Percentiles rank a stretch among this genome's conserved stretches.
These are phyloP conservation scores for Teleogryllus occipitalis DNA, from an alignment of 1,140 invertebrate genomes.

Conservation along the genomic window DNA sequence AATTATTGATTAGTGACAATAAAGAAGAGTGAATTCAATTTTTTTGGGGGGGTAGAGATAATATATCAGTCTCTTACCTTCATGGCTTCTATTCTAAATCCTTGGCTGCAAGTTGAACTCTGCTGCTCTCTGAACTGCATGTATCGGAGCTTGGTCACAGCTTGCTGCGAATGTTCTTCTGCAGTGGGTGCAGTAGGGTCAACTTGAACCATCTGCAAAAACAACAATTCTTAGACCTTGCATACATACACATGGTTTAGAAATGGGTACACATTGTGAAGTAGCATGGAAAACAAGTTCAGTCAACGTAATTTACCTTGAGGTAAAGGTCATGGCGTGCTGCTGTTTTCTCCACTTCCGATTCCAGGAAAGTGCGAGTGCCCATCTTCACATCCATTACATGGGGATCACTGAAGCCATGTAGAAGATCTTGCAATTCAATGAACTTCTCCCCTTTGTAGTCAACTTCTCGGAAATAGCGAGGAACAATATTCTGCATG, in stretches of 20 bases:
- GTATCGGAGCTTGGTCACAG: constrained; percentile 87
- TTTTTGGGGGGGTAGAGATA: too few relatives aligned
- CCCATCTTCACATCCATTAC: constrained; percentile 94
- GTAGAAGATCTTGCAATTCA: constrained; percentile 79
- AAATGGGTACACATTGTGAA: neutral
- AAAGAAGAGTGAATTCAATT: neutral
- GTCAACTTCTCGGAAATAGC: constrained; percentile 77
- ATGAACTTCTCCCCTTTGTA: constrained; percentile 82
- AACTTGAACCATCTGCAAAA: constrained; percentile 76
- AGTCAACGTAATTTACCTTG: constrained; percentile 41
- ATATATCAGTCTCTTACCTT: constrained; percentile 47
- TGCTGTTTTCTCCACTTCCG: constrained; percentile 78
- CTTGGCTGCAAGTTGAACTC: constrained; percentile 84
- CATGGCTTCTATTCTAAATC: constrained; percentile 93
- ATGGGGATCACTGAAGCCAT: constrained; percentile 74
- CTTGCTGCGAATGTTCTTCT: constrained; percentile 65
- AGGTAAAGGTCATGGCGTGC: constrained; percentile 72
- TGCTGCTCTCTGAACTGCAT: constrained; percentile 92
- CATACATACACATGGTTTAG: constrained; percentile 7
- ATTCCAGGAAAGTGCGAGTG: constrained; percentile 85
- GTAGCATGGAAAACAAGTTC: neutral
- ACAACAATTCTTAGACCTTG: constrained; percentile 35
- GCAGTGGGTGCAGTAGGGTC: constrained; percentile 77
- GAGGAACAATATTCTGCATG: constrained; percentile 70
- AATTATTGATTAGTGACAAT: neutral